A percentile compares a stretch with the other conserved stretches of the same genome.
Evolutionary conservation across 2,113 vertebrate species (phyloP).

Genomic region (Albula goreensis): DNA sequence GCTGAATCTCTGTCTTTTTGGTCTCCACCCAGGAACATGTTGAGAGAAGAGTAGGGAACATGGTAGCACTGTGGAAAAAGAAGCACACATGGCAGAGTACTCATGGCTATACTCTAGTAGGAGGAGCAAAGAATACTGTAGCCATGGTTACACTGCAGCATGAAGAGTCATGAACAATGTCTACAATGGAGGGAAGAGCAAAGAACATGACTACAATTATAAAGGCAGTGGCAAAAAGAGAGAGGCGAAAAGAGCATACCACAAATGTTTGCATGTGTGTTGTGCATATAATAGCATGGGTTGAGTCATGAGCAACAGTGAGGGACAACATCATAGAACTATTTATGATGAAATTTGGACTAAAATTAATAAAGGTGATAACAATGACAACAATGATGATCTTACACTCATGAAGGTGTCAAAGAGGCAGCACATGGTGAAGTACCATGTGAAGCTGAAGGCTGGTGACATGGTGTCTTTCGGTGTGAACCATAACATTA

Average conservation of each 20-base stretch:
- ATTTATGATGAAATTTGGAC: neutral
- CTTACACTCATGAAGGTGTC: constrained; percentile 68
- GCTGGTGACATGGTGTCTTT: constrained; percentile 33
- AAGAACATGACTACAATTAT: neutral
- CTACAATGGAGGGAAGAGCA: neutral
- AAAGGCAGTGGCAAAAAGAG: neutral
- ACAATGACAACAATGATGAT: neutral
- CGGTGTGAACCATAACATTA: constrained; percentile 60
- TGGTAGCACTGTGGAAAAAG: constrained; percentile 60
- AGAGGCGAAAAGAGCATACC: neutral
- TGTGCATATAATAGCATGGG: neutral
- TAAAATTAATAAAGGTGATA: neutral
- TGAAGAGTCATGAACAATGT: neutral
- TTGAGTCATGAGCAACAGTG: neutral
- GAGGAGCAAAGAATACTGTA: neutral
- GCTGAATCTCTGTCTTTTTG: constrained; percentile 65
- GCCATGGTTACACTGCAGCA: neutral
- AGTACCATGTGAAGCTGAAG: constrained; percentile 65
- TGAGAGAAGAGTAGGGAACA: constrained; percentile 65
- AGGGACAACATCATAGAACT: neutral
- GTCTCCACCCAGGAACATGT: constrained; percentile 68
- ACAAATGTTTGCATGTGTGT: neutral
- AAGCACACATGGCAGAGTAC: neutral
- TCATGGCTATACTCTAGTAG: no score
- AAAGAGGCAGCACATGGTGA: constrained; percentile 63